Base-by-base conservation (phyloP, 2,797 vertebrate genomes). In the Pelodytes ibericus region DNA sequence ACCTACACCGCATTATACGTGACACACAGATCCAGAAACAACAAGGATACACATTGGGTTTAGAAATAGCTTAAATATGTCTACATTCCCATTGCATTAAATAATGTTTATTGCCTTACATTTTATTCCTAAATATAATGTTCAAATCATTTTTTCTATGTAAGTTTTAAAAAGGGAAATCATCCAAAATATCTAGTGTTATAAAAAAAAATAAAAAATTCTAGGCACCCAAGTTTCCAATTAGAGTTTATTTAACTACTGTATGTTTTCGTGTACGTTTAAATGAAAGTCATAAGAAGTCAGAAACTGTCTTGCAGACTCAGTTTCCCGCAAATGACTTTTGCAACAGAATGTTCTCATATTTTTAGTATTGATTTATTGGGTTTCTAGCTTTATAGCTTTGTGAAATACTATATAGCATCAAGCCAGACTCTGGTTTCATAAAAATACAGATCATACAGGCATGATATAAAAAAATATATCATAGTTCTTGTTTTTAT, bases 341-440 rank as follows among this genome's bases (percentile, higher is more conserved):
- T 63, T 70, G 66, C 18, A 76, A 70, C 47, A 70, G 59, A 70
- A 76, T 56, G 41, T 56, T 53, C 65, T 70, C 65, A 75, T 75
- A 57, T 70, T 62, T 75, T 75, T 69, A 69, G 65, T 75, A 75
- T 75, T 75, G 74, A 75, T 75, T 61, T 75, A 69, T 69, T 69
- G 64, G 31, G 26, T 27, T 75, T 61, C 29, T 60, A 53, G 44
- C 74, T 69, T 75, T 69, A 75, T 69, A 62, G 30, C 53, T 70
- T 33, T 47, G 44, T 70, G 66, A 70, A 70, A 70, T 56, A 63
- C 30, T 20, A 30, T 39, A 56, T 29, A 36, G 24, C 11, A 56
- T 59, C 2, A 16, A 69, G 31, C 24, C 61, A 69, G 59, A 56
- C n/a, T 63, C 15, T 47, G 44, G 36, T 65, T 62, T 69, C 41